Evolutionary conservation across 2,888 invertebrate species (phyloP), one percentile per base, ranked within the genome.

Genomic region (Penaeus monodon): DNA sequence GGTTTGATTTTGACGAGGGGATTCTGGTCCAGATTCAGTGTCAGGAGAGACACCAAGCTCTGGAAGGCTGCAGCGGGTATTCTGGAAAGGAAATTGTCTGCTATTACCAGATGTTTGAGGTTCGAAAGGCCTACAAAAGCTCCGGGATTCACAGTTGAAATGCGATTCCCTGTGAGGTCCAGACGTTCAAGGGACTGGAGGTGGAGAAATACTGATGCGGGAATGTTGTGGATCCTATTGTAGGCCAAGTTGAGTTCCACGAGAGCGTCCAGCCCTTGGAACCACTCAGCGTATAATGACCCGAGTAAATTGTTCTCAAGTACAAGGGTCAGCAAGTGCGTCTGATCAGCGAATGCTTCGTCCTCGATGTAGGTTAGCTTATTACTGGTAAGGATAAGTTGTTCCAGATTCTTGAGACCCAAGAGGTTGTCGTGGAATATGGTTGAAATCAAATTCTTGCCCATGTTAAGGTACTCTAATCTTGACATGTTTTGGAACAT

Each of bases 331-430:
- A 91, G 90, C 12, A 93, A 91, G 74, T 92, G 90, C 81, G 90
- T 90, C 38, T 93, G 90, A 2, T 92, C 93, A 6, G 91, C 91
- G 89, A 93, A 93, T 0, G 93, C 92, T 86, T 92, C 91, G 73
- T 91, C 91, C 85, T 93, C 92, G 44, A 93, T 91, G 81, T 91
- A 91, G 70, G 90, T 91, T 22, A 93, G 90, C 64, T 90, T 90
- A 88, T 93, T 93, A 64, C 91, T 89, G 20, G 91, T 91, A 74
- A 93, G 89, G 65, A 91, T 91, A 64, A 93, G 91, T 17, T 90
- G 88, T 24, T 91, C 90, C 38, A 93, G 90, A 7, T 91, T 90
- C 65, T 90, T 90, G 76, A 93, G 91, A 14, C 92, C 92, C 27
- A 91, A 91, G 88, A 93, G 92, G 78, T 91, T 91, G 20, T 92